These are phyloP conservation scores for Zingel zingel DNA, from an alignment of 2,113 vertebrate genomes.

Conservation along the genomic window DNA sequence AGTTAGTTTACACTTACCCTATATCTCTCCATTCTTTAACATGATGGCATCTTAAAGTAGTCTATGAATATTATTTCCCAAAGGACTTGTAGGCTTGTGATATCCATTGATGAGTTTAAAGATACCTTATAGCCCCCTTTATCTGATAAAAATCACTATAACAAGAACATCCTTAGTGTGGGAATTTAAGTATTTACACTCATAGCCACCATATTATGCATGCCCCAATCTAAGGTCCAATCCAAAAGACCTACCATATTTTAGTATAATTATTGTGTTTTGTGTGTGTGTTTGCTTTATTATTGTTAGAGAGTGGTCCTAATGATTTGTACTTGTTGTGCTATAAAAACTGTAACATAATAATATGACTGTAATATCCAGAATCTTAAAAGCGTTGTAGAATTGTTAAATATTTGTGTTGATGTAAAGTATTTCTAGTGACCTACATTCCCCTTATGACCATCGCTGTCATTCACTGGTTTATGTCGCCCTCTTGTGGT, in stretches of 20 bases:
- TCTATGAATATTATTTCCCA: neutral
- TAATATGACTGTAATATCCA: neutral
- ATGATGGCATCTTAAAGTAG: neutral
- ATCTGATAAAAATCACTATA: neutral
- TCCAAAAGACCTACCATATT: neutral
- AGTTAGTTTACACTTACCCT: neutral
- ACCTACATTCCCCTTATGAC: accelerated
- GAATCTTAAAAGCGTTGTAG: neutral
- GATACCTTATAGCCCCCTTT: neutral
- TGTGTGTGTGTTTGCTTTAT: too few relatives aligned
- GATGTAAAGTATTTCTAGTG: neutral
- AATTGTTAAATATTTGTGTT: neutral
- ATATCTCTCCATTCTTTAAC: neutral
- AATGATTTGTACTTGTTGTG: neutral
- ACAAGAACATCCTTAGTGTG: neutral
- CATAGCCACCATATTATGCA: neutral
- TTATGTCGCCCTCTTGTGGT: conserved; percentile 46
- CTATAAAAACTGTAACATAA: neutral
- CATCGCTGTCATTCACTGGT: neutral
- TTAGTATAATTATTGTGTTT: neutral
- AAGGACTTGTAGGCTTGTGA: neutral
- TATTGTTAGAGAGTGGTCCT: neutral
- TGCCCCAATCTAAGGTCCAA: neutral
- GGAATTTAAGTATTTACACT: neutral
- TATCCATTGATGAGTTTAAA: neutral